Evolutionary conservation across 2,113 vertebrate genomes (phyloP).

Genomic region (Dinomys branickii): DNA sequence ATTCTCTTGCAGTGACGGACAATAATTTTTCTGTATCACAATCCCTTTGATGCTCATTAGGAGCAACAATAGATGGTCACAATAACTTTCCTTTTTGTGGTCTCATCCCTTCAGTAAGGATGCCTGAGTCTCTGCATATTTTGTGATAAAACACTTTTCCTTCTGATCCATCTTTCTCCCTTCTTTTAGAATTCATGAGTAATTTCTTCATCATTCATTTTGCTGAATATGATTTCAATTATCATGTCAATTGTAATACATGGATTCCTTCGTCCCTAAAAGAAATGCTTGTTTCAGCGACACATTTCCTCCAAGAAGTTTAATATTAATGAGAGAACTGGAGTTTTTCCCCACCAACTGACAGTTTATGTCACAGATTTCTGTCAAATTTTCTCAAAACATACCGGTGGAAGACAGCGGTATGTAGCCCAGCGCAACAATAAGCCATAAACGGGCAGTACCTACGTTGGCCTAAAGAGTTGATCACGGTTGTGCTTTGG

Average conservation of each 20-base stretch:
- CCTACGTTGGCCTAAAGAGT: conserved; percentile 2
- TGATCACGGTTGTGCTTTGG: not conserved
- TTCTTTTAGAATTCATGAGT: conserved; percentile 50
- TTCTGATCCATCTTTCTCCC: conserved; percentile 26
- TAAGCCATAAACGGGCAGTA: conserved; percentile 25
- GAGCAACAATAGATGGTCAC: conserved; percentile 58
- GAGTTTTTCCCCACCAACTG: conserved; percentile 57
- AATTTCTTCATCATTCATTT: conserved; percentile 67
- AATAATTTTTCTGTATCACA: conserved; percentile 58
- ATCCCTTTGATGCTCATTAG: conserved; percentile 64
- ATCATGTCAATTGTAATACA: conserved; percentile 67
- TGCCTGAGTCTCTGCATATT: conserved; percentile 51
- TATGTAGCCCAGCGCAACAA: conserved; percentile 52
- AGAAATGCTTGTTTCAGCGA: conserved; percentile 70
- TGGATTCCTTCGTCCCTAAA: conserved; percentile 63
- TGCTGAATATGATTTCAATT: conserved; percentile 73
- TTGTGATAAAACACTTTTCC: not conserved
- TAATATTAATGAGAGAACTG: conserved; percentile 79
- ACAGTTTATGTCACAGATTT: conserved; percentile 72
- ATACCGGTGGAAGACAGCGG: not conserved
- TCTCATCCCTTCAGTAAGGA: conserved; percentile 44
- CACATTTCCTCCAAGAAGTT: conserved; percentile 49
- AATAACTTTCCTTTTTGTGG: conserved; percentile 56
- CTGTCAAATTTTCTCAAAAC: conserved; percentile 63
- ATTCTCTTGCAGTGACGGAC: conserved; percentile 47